Percentiles rank a stretch among this genome's conserved stretches.
phyloP scores from a whole-genome alignment of 30 jellyfish, hydroid and myxozoan species.

The Haliclystus octoradiatus region DNA sequence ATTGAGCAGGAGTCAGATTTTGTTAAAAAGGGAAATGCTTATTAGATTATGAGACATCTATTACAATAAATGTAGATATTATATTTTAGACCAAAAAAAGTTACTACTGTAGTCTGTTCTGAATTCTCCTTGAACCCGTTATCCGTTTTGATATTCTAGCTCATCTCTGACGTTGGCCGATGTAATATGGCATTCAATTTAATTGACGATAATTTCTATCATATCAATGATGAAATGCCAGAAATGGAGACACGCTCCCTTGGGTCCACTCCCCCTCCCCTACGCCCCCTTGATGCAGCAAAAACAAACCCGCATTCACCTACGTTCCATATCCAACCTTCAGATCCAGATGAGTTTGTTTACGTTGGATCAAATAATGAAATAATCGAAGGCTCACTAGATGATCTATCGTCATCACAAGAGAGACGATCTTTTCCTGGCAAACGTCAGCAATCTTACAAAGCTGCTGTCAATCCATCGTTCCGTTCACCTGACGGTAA shows the following conservation, averaged over 20 bases:
- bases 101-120: no score
- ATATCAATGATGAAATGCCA: neutral
- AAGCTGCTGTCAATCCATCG: neutral
- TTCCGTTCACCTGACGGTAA: neutral
- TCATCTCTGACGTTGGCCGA: neutral
- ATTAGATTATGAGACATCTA: no score
- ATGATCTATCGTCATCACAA: neutral
- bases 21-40: no score
- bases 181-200: neutral
- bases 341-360: neutral
- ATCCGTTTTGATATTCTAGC: no score
- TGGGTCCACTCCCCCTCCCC: conserved; percentile 1
- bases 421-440: neutral
- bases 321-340: neutral
- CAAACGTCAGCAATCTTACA: neutral
- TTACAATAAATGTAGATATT: no score
- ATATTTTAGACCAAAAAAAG: no score
- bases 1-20: no score
- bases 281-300: neutral
- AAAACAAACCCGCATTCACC: neutral
- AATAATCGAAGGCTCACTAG: neutral
- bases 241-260: neutral
- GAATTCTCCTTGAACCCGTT: no score
- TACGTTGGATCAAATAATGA: neutral
- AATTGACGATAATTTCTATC: neutral